Percentiles rank a stretch among this genome's conserved stretches.
Conservation (phyloP, 2,797 vertebrate species). For the Varecia variegata region DNA sequence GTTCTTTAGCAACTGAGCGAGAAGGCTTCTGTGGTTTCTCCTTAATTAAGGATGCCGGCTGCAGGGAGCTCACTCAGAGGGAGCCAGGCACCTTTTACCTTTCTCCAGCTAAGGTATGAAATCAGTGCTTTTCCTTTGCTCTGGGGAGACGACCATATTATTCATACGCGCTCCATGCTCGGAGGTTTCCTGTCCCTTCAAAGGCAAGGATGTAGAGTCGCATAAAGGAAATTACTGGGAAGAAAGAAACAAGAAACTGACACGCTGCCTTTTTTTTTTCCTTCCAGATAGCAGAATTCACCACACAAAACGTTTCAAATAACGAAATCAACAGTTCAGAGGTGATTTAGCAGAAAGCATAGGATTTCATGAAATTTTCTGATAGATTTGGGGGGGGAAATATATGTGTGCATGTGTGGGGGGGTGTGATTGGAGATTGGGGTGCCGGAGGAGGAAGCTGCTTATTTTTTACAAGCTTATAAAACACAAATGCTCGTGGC, state of each 20-base stretch:
- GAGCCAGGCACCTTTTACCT: slow-evolving; percentile 6
- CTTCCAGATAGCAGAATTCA: slow-evolving; percentile 56
- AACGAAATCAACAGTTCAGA: slow-evolving; percentile 60
- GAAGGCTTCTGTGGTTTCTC: background rate
- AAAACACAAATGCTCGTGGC: slow-evolving; percentile 85
- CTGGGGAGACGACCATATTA: slow-evolving; percentile 61
- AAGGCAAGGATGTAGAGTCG: slow-evolving; percentile 61
- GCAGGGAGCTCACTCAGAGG: slow-evolving; percentile 35
- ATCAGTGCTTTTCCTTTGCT: background rate
- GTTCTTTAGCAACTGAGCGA: background rate
- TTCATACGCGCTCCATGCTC: slow-evolving; percentile 44
- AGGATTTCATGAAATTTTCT: slow-evolving; percentile 70
- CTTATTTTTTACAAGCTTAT: slow-evolving; percentile 83
- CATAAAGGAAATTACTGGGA: slow-evolving; percentile 51
- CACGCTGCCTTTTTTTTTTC: background rate
- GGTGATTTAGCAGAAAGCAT: slow-evolving; percentile 72
- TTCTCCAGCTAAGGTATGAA: slow-evolving; percentile 37
- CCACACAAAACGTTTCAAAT: background rate
- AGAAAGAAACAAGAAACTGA: slow-evolving; percentile 55
- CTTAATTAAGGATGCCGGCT: background rate
- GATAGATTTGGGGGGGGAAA: slow-evolving; percentile 48
- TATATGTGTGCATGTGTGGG: background rate
- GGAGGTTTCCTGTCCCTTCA: slow-evolving; percentile 49
- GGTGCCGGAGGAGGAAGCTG: slow-evolving; percentile 59
- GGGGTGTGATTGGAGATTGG: background rate